Evolutionary conservation across 2,888 invertebrate genomes (phyloP), one percentile per base, ranked within the genome.

Genomic region (Exocentrus adspersus): DNA sequence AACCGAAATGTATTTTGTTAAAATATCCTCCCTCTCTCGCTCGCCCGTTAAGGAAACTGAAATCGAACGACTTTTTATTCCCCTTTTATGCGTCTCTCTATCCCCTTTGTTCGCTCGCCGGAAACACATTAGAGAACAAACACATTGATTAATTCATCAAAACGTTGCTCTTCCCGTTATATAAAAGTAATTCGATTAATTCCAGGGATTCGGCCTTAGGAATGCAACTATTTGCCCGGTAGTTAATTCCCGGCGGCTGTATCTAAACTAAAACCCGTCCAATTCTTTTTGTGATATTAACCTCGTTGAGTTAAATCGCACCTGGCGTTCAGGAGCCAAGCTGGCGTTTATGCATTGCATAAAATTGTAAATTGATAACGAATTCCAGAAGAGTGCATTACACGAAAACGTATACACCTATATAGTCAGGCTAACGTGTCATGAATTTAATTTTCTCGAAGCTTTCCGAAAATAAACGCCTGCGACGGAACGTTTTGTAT

Each of bases 181-280:
- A 48, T 48, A 28, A 48, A 48, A 48, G 28, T 48, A 48, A 48
- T 48, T 48, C 28, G 14, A 48, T 48, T 48, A 37, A 37, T 37
- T 37, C 12, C 37, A 37, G 37, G 12, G 14, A 37, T 24, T 3
- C 7, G 7, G 3, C 7, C 7, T 24, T 24, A 24, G 3, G 24
- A n/a, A n/a, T n/a, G n/a, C n/a, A n/a, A n/a, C n/a, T n/a, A n/a
- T n/a, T n/a, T n/a, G n/a, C n/a, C n/a, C n/a, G n/a, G n/a, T n/a
- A n/a, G n/a, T n/a, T n/a, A n/a, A n/a, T n/a, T n/a, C n/a, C n/a
- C n/a, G n/a, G n/a, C n/a, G n/a, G n/a, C n/a, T n/a, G n/a, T n/a
- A n/a, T n/a, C n/a, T n/a, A n/a, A n/a, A n/a, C n/a, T n/a, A n/a
- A n/a, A n/a, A n/a, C n/a, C n/a, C n/a, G n/a, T n/a, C n/a, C n/a